Evolutionary conservation across 2,888 invertebrate species (phyloP).

Genomic region (Hydrotaea diabolus): DNA sequence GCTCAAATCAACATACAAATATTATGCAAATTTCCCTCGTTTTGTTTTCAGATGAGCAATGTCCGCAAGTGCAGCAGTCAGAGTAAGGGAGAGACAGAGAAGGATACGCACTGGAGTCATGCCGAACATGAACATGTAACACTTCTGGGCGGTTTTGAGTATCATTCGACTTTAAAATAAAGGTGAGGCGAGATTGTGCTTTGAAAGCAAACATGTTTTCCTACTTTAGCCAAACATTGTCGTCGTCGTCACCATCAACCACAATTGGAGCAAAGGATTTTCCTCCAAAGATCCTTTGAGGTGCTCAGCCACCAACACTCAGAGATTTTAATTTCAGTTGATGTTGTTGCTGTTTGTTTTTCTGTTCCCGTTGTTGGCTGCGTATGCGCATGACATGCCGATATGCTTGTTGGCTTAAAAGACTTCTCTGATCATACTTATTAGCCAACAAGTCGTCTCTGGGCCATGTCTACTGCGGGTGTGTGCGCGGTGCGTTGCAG

Average conservation of each 20-base stretch:
- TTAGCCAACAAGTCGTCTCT: conserved; percentile 69
- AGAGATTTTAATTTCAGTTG: conserved; percentile 58
- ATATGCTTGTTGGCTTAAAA: conserved; percentile 79
- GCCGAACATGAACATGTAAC: conserved; percentile 59
- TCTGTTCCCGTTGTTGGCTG: conserved; percentile 24
- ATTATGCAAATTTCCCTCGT: conserved; percentile 65
- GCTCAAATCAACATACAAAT: conserved; percentile 53
- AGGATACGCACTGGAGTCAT: conserved; percentile 7
- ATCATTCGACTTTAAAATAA: conserved; percentile 64
- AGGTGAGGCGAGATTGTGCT: conserved; percentile 78
- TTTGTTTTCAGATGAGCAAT: not conserved
- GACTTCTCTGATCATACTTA: conserved; percentile 80
- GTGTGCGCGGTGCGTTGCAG: conserved; percentile 33
- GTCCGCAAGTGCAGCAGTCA: too few species aligned
- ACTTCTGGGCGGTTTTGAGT: conserved; percentile 76
- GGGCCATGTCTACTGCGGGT: conserved; percentile 6
- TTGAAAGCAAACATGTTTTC: conserved; percentile 81
- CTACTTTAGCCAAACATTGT: conserved; percentile 76
- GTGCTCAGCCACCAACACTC: conserved; percentile 8
- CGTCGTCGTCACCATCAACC: conserved; percentile 22
- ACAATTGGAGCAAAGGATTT: conserved; percentile 16
- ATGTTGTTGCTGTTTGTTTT: conserved; percentile 59
- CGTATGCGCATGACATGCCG: conserved; percentile 75
- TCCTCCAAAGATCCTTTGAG: conserved; percentile 53
- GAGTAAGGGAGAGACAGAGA: conserved; percentile 10